Percentiles rank a stretch among this genome's conserved stretches.
These are phyloP conservation scores for Platycnemis pennipes DNA, from an alignment of 2,888 invertebrate species.

Conservation along the genomic window DNA sequence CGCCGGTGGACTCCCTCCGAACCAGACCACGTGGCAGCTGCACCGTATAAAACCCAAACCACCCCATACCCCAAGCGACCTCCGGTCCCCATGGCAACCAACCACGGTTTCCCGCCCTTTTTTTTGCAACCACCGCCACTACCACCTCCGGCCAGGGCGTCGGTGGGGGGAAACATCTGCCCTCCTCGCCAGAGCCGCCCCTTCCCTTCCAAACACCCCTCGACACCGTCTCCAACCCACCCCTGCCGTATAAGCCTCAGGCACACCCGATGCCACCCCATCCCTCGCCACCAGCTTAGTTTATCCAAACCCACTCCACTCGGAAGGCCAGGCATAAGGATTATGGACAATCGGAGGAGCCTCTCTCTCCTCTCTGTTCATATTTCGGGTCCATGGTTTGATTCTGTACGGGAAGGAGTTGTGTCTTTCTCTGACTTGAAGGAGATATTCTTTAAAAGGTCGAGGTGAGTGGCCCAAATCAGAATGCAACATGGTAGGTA, in stretches of 20 bases:
- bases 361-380: neutral
- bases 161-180: constrained; percentile 38
- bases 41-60: constrained; percentile 23
- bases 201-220: neutral
- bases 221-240: neutral
- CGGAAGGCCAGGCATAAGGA: neutral
- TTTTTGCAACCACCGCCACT: constrained; percentile 49
- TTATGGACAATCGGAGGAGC: neutral
- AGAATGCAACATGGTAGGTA: no score
- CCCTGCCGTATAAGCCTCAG: neutral
- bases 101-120: constrained; percentile 66
- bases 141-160: neutral
- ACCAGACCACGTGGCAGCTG: constrained; percentile 62
- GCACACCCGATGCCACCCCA: neutral
- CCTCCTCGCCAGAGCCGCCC: neutral
- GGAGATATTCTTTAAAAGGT: no score
- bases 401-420: neutral
- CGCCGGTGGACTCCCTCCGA: constrained; percentile 28
- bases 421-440: neutral
- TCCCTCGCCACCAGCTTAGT: neutral
- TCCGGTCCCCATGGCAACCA: neutral
- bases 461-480: no score
- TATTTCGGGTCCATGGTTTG: neutral
- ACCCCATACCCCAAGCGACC: constrained; percentile 21
- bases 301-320: constrained; percentile 18